A percentile compares a stretch with the other conserved stretches of the same genome.
These are phyloP conservation scores for Eufriesea mexicana DNA, from an alignment of 1,140 invertebrate species.

Conservation along the genomic window DNA sequence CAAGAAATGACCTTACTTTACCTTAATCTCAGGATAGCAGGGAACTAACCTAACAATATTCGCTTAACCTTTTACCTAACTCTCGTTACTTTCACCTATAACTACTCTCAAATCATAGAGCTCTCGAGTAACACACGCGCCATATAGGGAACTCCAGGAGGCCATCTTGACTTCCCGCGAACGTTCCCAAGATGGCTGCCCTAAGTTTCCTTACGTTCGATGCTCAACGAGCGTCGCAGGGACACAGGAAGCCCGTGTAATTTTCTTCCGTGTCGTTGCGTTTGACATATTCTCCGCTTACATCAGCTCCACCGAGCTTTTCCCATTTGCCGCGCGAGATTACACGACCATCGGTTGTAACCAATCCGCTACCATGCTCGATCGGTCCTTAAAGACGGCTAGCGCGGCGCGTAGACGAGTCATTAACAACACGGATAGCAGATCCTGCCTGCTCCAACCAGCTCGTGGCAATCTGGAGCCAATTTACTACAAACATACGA, in stretches of 20 bases:
- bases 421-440: conserved; percentile 42
- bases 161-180: too few relatives aligned
- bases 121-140: too few relatives aligned
- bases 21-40: too few relatives aligned
- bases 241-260: conserved; percentile 3
- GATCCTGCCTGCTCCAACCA: background rate
- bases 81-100: too few relatives aligned
- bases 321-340: conserved; percentile 10
- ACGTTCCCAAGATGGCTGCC: background rate
- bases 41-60: too few relatives aligned
- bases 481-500: conserved; percentile 42
- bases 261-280: conserved; percentile 31
- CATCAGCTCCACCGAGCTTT: conserved; percentile 1
- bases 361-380: background rate
- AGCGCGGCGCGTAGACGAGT: conserved; percentile 22
- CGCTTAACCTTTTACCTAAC: too few relatives aligned
- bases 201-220: background rate
- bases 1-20: too few relatives aligned
- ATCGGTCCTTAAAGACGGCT: background rate
- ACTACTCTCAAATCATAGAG: too few relatives aligned
- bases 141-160: too few relatives aligned
- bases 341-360: conserved; percentile 19
- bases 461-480: conserved; percentile 28
- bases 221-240: background rate
- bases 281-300: conserved; percentile 23